Conservation (phyloP, 1,140 invertebrate genomes). For the Sitophilus oryzae region DNA sequence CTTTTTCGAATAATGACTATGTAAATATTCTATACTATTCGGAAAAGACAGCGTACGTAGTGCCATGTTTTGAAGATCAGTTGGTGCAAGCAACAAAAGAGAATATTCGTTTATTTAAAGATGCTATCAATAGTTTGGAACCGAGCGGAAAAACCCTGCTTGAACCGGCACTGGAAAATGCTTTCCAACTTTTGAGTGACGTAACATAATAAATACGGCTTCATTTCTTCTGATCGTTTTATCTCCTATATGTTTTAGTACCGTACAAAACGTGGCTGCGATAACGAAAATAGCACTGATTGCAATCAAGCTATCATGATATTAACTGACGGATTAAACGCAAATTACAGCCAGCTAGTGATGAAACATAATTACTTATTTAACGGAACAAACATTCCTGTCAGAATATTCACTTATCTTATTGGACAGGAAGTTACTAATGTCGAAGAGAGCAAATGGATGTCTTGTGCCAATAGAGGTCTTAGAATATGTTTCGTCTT, state of each 20-base stretch:
- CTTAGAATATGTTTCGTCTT: conserved; percentile 2
- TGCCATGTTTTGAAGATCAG: conserved; percentile 74
- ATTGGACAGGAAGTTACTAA: conserved; percentile 94
- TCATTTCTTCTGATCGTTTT: not conserved
- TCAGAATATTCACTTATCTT: conserved; percentile 95
- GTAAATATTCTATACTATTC: conserved; percentile 85
- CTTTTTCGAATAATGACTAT: conserved; percentile 96
- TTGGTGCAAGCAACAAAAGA: conserved; percentile 89
- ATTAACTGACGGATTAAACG: conserved; percentile 95
- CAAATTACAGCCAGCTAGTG: conserved; percentile 84
- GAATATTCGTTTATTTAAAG: conserved; percentile 74
- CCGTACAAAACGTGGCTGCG: conserved; percentile 51
- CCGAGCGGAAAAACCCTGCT: conserved; percentile 82
- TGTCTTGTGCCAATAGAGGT: conserved; percentile 94
- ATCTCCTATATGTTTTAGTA: conserved; percentile 43
- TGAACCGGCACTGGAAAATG: conserved; percentile 72
- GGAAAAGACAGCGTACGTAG: conserved; percentile 56
- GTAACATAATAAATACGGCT: no score
- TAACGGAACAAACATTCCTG: conserved; percentile 62
- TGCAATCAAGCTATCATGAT: conserved; percentile 99
- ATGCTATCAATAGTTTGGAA: conserved; percentile 59
- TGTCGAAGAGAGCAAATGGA: conserved; percentile 84
- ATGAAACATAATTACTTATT: conserved; percentile 73
- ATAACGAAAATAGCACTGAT: conserved; percentile 49
- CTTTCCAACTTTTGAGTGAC: conserved; percentile 76